Evolutionary conservation across 2,113 vertebrate species (phyloP).

Genomic region (Pipa parva): DNA sequence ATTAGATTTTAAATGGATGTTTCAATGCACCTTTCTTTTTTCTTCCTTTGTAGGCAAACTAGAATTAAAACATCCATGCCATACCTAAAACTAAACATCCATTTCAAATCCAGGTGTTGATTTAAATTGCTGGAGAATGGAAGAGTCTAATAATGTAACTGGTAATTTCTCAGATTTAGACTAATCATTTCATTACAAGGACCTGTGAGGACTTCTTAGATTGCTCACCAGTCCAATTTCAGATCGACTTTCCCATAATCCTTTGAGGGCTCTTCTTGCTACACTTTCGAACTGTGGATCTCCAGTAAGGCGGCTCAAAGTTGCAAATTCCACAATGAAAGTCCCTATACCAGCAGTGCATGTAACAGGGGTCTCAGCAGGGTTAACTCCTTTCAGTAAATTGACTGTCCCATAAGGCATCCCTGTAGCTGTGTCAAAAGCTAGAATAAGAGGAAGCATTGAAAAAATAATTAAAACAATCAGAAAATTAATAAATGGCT

Average conservation of each 20-base stretch:
- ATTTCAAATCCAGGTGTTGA: too few species aligned
- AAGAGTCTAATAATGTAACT: too few species aligned
- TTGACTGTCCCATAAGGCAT: constrained; percentile 98
- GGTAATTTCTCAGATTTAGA: too few species aligned
- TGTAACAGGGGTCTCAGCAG: constrained; percentile 88
- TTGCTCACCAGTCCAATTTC: constrained; percentile 93
- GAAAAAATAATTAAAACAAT: neutral
- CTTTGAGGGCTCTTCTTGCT: constrained; percentile 77
- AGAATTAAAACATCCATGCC: too few species aligned
- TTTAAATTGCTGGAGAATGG: too few species aligned
- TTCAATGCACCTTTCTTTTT: too few species aligned
- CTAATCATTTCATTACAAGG: too few species aligned
- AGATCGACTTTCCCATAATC: constrained; percentile 87
- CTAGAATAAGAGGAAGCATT: constrained; percentile 61
- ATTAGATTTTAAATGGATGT: too few species aligned
- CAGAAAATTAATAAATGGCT: too few species aligned
- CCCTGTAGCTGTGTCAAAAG: constrained; percentile 90
- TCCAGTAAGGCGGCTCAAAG: constrained; percentile 88
- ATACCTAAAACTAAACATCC: too few species aligned
- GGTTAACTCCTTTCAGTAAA: constrained; percentile 83
- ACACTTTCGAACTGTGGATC: constrained; percentile 77
- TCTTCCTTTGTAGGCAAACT: too few species aligned
- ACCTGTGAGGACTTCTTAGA: too few species aligned
- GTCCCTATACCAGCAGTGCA: constrained; percentile 95
- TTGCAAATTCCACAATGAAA: constrained; percentile 92